Evolutionary conservation across 1,140 invertebrate species (phyloP).

Genomic region (Neoseiulus cucumeris): DNA sequence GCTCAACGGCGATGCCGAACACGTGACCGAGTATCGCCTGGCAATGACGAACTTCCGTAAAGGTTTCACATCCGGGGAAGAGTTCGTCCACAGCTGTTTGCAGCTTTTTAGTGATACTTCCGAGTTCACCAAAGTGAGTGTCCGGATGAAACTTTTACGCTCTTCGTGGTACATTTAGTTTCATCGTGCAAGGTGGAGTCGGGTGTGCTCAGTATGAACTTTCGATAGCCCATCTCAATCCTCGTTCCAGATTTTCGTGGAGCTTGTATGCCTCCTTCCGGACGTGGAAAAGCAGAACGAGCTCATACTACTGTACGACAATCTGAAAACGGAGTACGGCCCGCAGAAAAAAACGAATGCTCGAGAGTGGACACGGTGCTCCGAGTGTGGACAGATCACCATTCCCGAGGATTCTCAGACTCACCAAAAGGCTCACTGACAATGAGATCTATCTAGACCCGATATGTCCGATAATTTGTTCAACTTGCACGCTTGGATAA

Average conservation of each 20-base stretch:
- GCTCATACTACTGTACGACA: not conserved
- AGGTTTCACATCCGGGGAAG: not conserved
- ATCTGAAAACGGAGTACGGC: not conserved
- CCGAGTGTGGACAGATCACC: constrained; percentile 1
- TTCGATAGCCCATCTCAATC: not conserved
- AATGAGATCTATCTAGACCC: not conserved
- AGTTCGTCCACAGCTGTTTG: not conserved
- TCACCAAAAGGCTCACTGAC: not conserved
- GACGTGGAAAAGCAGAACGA: not conserved
- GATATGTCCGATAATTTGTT: no score
- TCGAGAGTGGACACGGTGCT: not conserved
- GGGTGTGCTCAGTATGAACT: no score
- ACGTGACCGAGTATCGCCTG: not conserved
- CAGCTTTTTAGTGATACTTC: not conserved
- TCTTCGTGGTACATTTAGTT: no score
- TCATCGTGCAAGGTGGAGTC: no score
- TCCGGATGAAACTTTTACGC: no score
- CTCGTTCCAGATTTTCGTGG: not conserved
- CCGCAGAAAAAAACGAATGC: not conserved
- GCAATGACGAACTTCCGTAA: not conserved
- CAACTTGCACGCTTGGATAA: no score
- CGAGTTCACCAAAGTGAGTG: not conserved
- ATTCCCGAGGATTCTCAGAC: not conserved
- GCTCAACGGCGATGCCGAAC: not conserved
- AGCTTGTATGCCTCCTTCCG: not conserved